Conservation (phyloP, 2,797 vertebrate genomes). For the Cephalopachus bancanus region DNA sequence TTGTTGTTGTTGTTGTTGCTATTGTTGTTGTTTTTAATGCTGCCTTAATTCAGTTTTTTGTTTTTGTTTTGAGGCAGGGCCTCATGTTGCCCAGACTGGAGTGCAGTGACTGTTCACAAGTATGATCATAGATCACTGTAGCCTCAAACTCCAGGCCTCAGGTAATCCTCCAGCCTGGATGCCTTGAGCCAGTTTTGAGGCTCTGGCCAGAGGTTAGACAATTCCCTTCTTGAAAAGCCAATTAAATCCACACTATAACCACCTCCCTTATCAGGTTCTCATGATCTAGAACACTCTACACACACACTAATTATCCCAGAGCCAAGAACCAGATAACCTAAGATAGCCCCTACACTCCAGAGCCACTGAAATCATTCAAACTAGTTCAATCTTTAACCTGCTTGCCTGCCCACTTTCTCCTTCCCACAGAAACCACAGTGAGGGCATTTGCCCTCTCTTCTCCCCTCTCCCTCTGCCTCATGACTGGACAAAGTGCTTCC, state of each 20-base stretch:
- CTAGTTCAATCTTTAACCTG: neutral
- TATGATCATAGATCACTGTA: neutral
- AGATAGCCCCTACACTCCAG: neutral
- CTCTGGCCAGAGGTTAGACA: neutral
- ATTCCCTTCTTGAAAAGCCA: neutral
- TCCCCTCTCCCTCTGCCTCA: neutral
- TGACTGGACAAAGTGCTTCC: neutral
- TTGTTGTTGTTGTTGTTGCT: neutral
- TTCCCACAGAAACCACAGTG: neutral
- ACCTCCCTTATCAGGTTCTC: neutral
- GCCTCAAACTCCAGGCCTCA: neutral
- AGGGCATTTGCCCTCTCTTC: neutral
- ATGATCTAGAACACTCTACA: neutral
- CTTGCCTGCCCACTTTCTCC: neutral
- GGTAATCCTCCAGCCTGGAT: neutral
- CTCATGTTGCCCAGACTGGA: neutral
- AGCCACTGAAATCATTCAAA: neutral
- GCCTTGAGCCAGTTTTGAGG: conserved; percentile 7
- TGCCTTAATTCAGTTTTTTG: neutral
- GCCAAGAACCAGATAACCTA: neutral
- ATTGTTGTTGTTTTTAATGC: neutral
- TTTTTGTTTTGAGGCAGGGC: neutral
- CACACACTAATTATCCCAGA: neutral
- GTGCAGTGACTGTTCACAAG: neutral
- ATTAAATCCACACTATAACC: neutral